Base-by-base conservation (phyloP, 2,113 vertebrate genomes). In the Cynopterus brachyotis region DNA sequence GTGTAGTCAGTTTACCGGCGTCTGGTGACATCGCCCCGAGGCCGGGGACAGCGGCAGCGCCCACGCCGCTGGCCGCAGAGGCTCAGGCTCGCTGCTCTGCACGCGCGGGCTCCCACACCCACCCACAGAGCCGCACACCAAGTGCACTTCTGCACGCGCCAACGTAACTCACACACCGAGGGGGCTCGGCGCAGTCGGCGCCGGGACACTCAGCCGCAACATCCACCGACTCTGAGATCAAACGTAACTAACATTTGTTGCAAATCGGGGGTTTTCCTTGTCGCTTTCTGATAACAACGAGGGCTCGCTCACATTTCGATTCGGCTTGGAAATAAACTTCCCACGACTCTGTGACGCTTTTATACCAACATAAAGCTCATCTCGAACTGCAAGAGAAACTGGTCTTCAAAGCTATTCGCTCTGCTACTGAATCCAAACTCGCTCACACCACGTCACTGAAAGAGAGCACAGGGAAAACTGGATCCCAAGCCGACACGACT, bases 321-420 rank as follows among this genome's bases (percentile, higher is more conserved):
- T 96, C 93, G 72, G 55, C 62, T 67, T 89, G 47, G 35, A 96
- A 95, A 94, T 76, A 95, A 96, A 92, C 60, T 78, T 82, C 59
- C 87, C 70, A 79, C 19, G 75, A 89, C 75, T 96, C 88, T 83
- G 81, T 50, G 57, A 79, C 91, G 50, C 26, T 67, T 73, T 81
- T 87, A 60, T 57, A 57, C 70, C 59, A 93, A 32, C 42, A 80
- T 50, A 80, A 84, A 91, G 70, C 6, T 50, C 13, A 80, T 93
- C 57, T 93, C 80, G 42, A 93, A 93, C 45, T 80, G 15, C 12
- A 72, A 57, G 30, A 83, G 53, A 96, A 96, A 93, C 47, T 84
- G 37, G 88, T 81, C 62, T 72, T 76, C 66, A 91, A 89, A 96
- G 64, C 86, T 88, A 70, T 50, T 62, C 81, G 86, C 55, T 70